Conservation (phyloP, 2,888 invertebrate species). For the Aporophyla lueneburgensis region DNA sequence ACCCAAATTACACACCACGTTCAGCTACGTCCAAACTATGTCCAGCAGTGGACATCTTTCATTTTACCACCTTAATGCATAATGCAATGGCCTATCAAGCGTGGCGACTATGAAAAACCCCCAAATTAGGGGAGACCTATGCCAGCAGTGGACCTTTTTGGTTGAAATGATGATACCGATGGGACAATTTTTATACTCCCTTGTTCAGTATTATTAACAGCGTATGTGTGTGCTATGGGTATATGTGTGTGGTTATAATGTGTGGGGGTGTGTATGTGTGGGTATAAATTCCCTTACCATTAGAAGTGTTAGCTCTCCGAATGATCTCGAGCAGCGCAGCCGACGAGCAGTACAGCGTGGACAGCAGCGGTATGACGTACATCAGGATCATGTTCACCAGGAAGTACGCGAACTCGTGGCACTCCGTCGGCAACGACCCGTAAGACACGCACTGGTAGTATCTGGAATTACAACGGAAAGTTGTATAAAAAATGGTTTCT, state of each 20-base stretch:
- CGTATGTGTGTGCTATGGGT: no score
- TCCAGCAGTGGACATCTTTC: no score
- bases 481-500: background rate
- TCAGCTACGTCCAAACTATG: no score
- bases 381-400: slow-evolving; percentile 96
- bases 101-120: no score
- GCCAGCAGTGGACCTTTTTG: no score
- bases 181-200: no score
- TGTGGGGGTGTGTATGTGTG: background rate
- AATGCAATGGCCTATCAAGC: no score
- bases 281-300: slow-evolving; percentile 81
- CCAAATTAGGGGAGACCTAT: no score
- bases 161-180: no score
- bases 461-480: slow-evolving; percentile 69
- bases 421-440: slow-evolving; percentile 93
- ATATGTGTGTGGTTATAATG: background rate
- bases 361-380: slow-evolving; percentile 96
- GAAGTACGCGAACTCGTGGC: slow-evolving; percentile 95
- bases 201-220: no score
- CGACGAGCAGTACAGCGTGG: slow-evolving; percentile 97
- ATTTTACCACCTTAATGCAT: no score
- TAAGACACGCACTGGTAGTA: slow-evolving; percentile 98
- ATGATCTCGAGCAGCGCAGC: slow-evolving; percentile 97
- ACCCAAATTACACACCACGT: no score
- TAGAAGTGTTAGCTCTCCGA: slow-evolving; percentile 92